Evolutionary conservation across 2,113 vertebrate species (phyloP).

Genomic region (Loxodonta africana): DNA sequence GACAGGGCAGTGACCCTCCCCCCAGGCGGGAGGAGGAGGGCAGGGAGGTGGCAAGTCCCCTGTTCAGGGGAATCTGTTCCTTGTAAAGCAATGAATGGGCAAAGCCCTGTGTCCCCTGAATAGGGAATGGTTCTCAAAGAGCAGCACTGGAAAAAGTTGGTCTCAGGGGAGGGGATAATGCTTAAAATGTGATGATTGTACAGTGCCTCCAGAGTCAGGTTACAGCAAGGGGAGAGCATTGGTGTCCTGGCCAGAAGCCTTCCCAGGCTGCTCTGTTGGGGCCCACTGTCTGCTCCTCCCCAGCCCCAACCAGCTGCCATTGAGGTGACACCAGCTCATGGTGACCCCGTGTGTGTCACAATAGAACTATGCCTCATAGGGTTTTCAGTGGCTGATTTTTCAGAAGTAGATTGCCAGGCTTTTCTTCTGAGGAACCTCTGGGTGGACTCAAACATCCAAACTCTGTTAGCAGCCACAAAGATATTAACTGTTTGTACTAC

Average conservation of each 20-base stretch:
- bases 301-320: neutral
- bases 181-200: fast-evolving
- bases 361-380: neutral
- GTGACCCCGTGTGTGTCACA: neutral
- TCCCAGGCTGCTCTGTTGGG: neutral
- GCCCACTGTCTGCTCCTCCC: neutral
- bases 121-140: neutral
- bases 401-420: neutral
- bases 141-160: neutral
- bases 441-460: neutral
- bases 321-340: neutral
- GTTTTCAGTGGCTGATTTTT: neutral
- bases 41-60: neutral
- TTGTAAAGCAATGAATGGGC: neutral
- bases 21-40: neutral
- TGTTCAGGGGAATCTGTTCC: fast-evolving
- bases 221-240: fast-evolving
- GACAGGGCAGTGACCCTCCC: fast-evolving
- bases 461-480: no score
- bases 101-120: no score
- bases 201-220: fast-evolving
- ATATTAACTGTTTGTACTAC: no score
- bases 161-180: fast-evolving
- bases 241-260: neutral
- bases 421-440: neutral